These are phyloP conservation scores for Lucilia sericata DNA, from an alignment of 1,140 invertebrate genomes.

Conservation along the genomic window DNA sequence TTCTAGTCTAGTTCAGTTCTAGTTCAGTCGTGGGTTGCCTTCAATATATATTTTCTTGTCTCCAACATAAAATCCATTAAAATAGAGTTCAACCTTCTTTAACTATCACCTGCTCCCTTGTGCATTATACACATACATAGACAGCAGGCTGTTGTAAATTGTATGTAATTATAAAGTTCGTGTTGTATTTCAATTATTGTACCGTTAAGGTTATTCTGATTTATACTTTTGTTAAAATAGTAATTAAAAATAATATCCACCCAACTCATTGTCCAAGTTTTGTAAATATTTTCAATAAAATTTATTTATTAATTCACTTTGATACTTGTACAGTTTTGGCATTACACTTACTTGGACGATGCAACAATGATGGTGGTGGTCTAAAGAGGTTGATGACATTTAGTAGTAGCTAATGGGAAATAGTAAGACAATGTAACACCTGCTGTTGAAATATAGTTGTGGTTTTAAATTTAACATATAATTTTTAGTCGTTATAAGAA, in stretches of 20 bases:
- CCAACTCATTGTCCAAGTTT: neutral
- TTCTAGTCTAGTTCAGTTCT: too few relatives aligned
- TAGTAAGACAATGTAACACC: neutral
- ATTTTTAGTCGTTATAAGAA: too few relatives aligned
- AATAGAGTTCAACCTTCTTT: neutral
- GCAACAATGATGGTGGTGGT: neutral
- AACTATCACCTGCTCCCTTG: neutral
- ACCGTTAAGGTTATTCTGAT: neutral
- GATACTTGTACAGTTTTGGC: neutral
- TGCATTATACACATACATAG: neutral
- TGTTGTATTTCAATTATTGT: constrained; percentile 15
- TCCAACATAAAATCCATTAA: too few relatives aligned
- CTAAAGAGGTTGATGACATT: neutral
- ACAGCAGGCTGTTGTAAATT: neutral
- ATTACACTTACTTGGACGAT: neutral
- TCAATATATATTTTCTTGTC: too few relatives aligned
- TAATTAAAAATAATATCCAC: neutral
- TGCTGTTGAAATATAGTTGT: neutral
- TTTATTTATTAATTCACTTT: neutral
- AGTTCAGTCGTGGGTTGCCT: too few relatives aligned
- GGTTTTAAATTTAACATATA: too few relatives aligned
- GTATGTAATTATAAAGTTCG: constrained; percentile 1
- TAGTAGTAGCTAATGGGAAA: neutral
- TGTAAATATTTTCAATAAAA: constrained; percentile 3
- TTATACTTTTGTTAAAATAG: constrained; percentile 18